These are phyloP conservation scores for Turdus rufiventris DNA, from an alignment of 2,113 vertebrate genomes.

Conservation along the genomic window DNA sequence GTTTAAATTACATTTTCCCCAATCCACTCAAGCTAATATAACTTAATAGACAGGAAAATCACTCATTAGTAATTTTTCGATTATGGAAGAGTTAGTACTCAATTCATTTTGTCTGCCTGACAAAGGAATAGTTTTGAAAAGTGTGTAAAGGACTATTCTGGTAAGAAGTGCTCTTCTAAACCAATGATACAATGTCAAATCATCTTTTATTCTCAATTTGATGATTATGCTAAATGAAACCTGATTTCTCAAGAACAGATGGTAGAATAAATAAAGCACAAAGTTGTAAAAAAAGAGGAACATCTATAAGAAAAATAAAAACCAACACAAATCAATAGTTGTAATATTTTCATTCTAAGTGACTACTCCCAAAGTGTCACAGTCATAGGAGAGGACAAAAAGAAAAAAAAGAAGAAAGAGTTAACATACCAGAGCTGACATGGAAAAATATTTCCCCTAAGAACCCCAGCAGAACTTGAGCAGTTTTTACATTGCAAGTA, in stretches of 20 bases:
- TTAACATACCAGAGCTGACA: not conserved
- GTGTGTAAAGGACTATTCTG: not conserved
- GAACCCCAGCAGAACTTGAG: not conserved
- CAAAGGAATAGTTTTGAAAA: not conserved
- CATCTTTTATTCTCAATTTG: not conserved
- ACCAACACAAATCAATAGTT: not conserved
- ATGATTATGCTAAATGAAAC: not conserved
- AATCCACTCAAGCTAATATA: not conserved
- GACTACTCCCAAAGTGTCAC: not conserved
- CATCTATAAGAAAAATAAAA: not conserved
- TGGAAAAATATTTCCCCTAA: not conserved
- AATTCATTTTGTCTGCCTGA: not conserved
- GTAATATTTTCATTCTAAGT: not conserved
- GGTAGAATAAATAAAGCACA: not conserved
- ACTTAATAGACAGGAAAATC: not conserved
- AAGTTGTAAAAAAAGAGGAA: not conserved
- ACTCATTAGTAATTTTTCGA: not conserved
- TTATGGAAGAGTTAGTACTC: rapidly evolving
- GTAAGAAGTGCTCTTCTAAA: not conserved
- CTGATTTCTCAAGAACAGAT: not conserved
- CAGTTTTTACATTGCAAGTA: not conserved
- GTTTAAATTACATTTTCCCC: not conserved
- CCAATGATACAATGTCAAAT: not conserved
- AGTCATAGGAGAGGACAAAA: rapidly evolving
- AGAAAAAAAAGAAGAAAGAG: rapidly evolving